phyloP scores from a whole-genome alignment of 2,113 vertebrate genomes.

The Hemichromis elongatus region DNA sequence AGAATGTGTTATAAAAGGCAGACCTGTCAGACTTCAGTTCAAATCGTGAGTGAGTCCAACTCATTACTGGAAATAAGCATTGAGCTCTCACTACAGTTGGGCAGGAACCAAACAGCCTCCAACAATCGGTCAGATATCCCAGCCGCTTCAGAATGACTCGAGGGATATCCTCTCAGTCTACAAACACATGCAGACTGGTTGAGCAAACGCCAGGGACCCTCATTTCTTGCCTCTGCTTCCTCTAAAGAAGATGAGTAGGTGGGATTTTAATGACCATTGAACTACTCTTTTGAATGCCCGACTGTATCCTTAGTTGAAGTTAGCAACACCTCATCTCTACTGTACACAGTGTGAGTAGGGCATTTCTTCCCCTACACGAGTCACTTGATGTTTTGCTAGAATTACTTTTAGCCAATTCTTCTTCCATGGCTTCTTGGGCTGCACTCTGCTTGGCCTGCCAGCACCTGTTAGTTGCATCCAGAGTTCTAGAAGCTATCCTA shows the following conservation, averaged over 20 bases:
- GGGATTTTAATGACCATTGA: no score
- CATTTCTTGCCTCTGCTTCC: no score
- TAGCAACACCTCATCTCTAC: no score
- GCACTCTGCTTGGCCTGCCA: neutral
- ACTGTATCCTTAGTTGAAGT: no score
- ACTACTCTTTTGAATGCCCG: no score
- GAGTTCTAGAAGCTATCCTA: no score
- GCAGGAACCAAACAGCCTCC: neutral
- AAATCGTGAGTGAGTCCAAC: neutral
- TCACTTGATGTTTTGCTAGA: no score
- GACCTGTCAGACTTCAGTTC: neutral
- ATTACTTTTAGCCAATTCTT: no score
- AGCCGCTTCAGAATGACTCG: neutral
- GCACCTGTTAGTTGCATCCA: no score
- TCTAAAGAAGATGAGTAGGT: no score
- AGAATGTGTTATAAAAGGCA: neutral
- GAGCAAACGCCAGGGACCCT: neutral
- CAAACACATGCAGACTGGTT: neutral
- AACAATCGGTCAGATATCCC: neutral
- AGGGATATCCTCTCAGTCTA: neutral
- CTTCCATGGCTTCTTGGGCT: neutral
- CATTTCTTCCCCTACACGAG: no score
- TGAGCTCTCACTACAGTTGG: neutral
- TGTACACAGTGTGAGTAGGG: no score
- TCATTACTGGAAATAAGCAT: neutral